Evolutionary conservation across 2,797 vertebrate species (phyloP).

Genomic region (Odontamblyopus lacepedii): DNA sequence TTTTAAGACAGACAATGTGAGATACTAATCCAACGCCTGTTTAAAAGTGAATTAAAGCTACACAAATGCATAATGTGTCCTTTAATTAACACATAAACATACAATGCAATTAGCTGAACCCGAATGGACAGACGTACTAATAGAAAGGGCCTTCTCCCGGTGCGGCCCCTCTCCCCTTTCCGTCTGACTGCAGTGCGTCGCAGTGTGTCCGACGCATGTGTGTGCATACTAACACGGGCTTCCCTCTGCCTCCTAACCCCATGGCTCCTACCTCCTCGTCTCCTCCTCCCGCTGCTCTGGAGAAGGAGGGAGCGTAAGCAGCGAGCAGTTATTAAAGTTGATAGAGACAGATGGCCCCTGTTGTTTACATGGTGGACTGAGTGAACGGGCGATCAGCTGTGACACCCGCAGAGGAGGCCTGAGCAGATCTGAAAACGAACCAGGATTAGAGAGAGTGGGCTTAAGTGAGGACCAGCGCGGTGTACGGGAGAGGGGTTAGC

Average conservation of each 20-base stretch:
- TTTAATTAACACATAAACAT: background rate
- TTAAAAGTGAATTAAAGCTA: too few species aligned
- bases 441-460: slow-evolving; percentile 15
- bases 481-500: slow-evolving; percentile 39
- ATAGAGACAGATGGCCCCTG: slow-evolving; percentile 76
- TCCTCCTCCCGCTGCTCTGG: slow-evolving; percentile 31
- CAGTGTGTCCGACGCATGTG: slow-evolving; percentile 73
- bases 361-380: slow-evolving; percentile 75
- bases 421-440: slow-evolving; percentile 31
- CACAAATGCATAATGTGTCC: too few species aligned
- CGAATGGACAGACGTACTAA: background rate
- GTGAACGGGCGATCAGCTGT: slow-evolving; percentile 60
- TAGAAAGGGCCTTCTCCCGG: background rate
- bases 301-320: slow-evolving; percentile 66
- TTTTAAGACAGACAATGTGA: too few species aligned
- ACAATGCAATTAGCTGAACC: background rate
- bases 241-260: slow-evolving; percentile 51
- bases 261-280: slow-evolving; percentile 13
- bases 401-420: slow-evolving; percentile 52
- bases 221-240: slow-evolving; percentile 76
- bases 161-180: slow-evolving; percentile 39
- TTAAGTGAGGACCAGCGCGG: slow-evolving; percentile 34
- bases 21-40: too few species aligned
- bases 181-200: slow-evolving; percentile 66
- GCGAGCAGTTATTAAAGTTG: slow-evolving; percentile 68